phyloP scores from a whole-genome alignment of 2,888 invertebrate genomes.

The Timema podura region DNA sequence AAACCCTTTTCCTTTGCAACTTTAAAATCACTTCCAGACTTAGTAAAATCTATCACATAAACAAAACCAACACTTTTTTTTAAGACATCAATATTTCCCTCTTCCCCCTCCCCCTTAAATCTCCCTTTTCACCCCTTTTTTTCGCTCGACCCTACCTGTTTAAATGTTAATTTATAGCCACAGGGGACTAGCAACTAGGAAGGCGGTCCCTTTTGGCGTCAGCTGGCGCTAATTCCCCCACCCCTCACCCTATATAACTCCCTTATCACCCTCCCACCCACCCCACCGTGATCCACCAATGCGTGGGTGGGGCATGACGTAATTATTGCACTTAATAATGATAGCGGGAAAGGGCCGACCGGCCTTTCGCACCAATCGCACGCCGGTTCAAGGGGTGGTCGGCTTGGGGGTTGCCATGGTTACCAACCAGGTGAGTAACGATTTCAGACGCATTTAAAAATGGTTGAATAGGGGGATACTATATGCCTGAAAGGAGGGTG shows the following conservation, averaged over 20 bases:
- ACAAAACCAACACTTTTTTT: too few relatives aligned
- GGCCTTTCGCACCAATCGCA: slow-evolving; percentile 31
- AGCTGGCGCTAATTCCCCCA: slow-evolving; percentile 28
- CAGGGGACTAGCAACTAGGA: slow-evolving; percentile 9
- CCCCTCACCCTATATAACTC: slow-evolving; percentile 17
- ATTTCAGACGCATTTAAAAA: background rate
- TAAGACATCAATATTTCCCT: too few relatives aligned
- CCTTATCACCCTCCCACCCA: too few relatives aligned
- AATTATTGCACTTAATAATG: slow-evolving; percentile 32
- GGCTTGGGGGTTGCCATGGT: slow-evolving; percentile 25
- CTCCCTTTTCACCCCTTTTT: too few relatives aligned
- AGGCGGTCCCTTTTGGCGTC: slow-evolving; percentile 21
- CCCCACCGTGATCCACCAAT: too few relatives aligned
- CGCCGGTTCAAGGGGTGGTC: slow-evolving; percentile 16
- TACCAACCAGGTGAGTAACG: slow-evolving; percentile 26
- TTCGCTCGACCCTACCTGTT: too few relatives aligned
- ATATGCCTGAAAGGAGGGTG: too few relatives aligned
- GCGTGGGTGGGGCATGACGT: slow-evolving; percentile 29
- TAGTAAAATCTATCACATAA: too few relatives aligned
- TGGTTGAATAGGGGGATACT: slow-evolving; percentile 10
- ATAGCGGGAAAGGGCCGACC: slow-evolving; percentile 28
- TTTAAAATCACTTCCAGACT: too few relatives aligned
- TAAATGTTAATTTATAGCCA: slow-evolving; percentile 21
- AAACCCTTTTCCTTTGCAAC: too few relatives aligned
- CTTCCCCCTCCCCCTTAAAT: too few relatives aligned